A percentile compares a stretch with the other conserved stretches of the same genome.
Conservation (phyloP, 2,888 invertebrate species). For the Hydrotaea cyrtoneurina region DNA sequence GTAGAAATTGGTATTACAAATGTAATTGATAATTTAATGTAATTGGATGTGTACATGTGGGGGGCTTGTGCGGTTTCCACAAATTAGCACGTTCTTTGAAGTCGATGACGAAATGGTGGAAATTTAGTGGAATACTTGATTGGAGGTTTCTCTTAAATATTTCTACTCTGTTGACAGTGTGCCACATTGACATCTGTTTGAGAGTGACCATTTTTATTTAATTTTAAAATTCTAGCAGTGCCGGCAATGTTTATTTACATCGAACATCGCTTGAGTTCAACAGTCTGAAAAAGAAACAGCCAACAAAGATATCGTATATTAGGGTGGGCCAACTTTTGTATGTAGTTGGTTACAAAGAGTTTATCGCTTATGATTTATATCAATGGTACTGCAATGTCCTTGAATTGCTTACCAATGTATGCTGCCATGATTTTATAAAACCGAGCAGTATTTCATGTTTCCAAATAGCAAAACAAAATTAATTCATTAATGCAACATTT, state of each 20-base stretch:
- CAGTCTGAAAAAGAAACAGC: too few relatives aligned
- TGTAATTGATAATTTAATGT: constrained; percentile 1
- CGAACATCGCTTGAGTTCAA: too few relatives aligned
- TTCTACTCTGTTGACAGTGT: neutral
- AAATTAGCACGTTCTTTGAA: neutral
- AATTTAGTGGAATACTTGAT: constrained; percentile 45
- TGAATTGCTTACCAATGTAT: too few relatives aligned
- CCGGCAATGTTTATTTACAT: neutral
- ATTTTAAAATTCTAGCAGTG: neutral
- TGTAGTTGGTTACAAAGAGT: too few relatives aligned
- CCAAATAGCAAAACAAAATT: too few relatives aligned
- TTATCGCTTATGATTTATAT: too few relatives aligned
- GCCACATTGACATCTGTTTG: neutral
- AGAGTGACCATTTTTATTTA: neutral
- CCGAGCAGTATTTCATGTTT: too few relatives aligned
- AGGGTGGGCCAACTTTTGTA: too few relatives aligned
- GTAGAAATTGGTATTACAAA: neutral
- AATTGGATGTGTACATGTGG: neutral
- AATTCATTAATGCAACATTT: too few relatives aligned
- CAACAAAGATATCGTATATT: too few relatives aligned
- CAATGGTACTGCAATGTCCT: too few relatives aligned
- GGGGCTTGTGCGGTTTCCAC: neutral
- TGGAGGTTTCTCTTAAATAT: neutral
- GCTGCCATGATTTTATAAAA: too few relatives aligned
- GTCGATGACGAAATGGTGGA: constrained; percentile 67